A percentile compares a stretch with the other conserved stretches of the same genome.
Conservation (phyloP, 2,797 vertebrate species). For the Nothura maculosa region DNA sequence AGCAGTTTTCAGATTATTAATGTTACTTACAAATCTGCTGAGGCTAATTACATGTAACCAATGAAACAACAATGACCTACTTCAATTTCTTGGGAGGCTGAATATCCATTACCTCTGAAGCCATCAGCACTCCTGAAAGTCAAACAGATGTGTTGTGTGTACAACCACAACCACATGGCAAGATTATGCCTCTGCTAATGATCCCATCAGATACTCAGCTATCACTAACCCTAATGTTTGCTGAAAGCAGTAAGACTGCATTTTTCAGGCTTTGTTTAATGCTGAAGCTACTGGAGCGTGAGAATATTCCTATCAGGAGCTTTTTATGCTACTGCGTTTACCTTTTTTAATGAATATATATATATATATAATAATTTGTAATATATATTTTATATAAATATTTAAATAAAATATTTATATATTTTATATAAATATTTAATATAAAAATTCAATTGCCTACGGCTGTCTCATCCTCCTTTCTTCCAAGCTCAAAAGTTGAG, state of each 20-base stretch:
- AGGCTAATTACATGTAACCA: slow-evolving; percentile 43
- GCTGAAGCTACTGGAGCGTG: neutral
- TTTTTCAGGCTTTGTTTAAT: slow-evolving; percentile 31
- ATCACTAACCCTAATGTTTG: neutral
- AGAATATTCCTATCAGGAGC: neutral
- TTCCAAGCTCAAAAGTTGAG: neutral
- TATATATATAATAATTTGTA: too few relatives aligned
- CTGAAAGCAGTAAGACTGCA: neutral
- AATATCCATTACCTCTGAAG: neutral
- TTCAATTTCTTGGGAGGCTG: slow-evolving; percentile 28
- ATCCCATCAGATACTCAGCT: neutral
- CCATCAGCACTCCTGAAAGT: slow-evolving; percentile 14
- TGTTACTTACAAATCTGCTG: slow-evolving; percentile 65
- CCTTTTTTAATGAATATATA: neutral
- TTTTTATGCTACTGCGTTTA: neutral
- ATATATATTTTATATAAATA: too few relatives aligned
- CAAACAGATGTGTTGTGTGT: slow-evolving; percentile 36
- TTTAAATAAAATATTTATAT: neutral
- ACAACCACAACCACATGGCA: neutral
- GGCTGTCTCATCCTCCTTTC: neutral
- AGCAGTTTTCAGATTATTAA: slow-evolving; percentile 75
- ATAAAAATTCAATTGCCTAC: neutral
- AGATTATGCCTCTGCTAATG: neutral
- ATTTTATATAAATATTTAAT: neutral
- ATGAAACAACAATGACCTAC: neutral